These are phyloP conservation scores for Rhinogobio ventralis DNA, from an alignment of 2,797 vertebrate species.

Conservation along the genomic window DNA sequence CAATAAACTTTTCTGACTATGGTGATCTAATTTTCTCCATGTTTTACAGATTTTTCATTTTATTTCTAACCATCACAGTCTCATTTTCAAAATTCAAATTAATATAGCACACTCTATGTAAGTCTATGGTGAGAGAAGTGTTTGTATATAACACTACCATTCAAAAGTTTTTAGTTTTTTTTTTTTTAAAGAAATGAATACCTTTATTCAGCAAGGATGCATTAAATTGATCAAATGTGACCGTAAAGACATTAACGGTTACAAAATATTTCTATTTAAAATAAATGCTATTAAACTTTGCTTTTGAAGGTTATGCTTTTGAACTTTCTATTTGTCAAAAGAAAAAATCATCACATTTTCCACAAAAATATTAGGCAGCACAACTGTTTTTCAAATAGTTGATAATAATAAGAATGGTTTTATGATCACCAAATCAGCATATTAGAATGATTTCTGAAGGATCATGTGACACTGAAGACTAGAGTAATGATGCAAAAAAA, in stretches of 20 bases:
- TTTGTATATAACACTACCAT: neutral
- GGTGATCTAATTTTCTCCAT: neutral
- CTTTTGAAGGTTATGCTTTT: too few species aligned
- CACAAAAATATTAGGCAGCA: neutral
- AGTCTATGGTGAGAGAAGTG: neutral
- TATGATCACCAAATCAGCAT: neutral
- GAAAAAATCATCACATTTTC: neutral
- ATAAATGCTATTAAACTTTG: neutral
- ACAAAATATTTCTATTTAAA: neutral
- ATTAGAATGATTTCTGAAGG: neutral
- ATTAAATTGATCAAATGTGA: neutral
- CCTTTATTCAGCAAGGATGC: neutral
- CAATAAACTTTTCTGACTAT: neutral
- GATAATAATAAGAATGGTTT: neutral
- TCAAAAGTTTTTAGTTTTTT: neutral
- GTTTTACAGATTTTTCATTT: neutral
- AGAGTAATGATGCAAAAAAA: neutral
- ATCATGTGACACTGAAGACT: neutral
- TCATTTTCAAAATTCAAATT: neutral
- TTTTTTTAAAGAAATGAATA: neutral
- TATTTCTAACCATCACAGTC: neutral
- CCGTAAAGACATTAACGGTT: neutral
- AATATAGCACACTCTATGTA: neutral
- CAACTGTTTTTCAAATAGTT: neutral
- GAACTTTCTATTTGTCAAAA: neutral